phyloP scores from a whole-genome alignment of 2,113 vertebrate species.

The Cricetomys ansorgei region DNA sequence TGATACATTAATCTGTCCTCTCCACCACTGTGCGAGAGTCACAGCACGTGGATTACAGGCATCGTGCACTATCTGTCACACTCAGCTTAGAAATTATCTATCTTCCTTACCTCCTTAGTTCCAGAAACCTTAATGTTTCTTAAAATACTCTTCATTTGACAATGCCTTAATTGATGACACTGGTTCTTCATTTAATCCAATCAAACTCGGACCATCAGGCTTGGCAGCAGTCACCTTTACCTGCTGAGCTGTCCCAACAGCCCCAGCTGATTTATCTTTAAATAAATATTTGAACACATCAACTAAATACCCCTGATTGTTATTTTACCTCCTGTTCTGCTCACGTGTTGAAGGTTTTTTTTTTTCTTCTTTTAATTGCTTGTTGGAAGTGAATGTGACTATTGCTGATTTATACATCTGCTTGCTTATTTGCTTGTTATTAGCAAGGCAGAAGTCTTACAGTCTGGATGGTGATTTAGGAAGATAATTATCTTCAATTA shows the following conservation, averaged over 20 bases:
- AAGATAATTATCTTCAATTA: conserved; percentile 38
- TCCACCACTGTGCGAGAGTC: not conserved
- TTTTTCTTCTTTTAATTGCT: not conserved
- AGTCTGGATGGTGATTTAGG: conserved; percentile 36
- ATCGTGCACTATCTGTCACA: no score
- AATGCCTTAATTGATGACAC: not conserved
- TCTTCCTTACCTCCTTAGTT: not conserved
- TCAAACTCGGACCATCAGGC: not conserved
- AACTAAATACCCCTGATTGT: not conserved
- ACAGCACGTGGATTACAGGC: not conserved
- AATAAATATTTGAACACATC: not conserved
- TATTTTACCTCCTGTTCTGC: not conserved
- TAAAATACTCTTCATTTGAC: conserved; percentile 9
- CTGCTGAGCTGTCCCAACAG: no score
- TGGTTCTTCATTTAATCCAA: conserved; percentile 38
- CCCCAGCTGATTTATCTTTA: not conserved
- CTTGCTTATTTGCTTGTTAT: conserved; percentile 35
- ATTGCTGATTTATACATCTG: conserved; percentile 52
- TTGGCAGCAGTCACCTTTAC: not conserved
- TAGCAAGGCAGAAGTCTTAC: not conserved
- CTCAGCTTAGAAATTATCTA: conserved; percentile 18
- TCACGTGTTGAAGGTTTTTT: not conserved
- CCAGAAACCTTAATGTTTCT: conserved; percentile 19
- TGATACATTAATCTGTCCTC: not conserved
- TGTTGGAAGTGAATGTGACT: not conserved